These are phyloP conservation scores for Stenoptilia bipunctidactyla DNA, from an alignment of 2,888 invertebrate species.

Conservation along the genomic window DNA sequence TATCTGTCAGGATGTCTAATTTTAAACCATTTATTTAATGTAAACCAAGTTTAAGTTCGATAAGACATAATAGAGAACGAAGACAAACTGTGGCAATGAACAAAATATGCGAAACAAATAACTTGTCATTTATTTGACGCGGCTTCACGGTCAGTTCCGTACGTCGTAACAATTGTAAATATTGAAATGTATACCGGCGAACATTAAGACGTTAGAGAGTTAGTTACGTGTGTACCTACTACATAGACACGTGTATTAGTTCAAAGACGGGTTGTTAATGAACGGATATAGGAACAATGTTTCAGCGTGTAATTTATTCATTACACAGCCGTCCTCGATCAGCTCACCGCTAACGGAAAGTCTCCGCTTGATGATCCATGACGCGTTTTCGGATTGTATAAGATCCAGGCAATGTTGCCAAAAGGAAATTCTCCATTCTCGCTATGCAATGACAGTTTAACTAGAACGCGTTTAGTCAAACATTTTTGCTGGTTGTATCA, in stretches of 20 bases:
- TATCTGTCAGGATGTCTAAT: too few species aligned
- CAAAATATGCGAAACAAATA: slow-evolving; percentile 31
- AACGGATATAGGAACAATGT: slow-evolving; percentile 62
- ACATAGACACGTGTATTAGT: slow-evolving; percentile 23
- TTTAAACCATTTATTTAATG: too few species aligned
- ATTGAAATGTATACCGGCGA: slow-evolving; percentile 33
- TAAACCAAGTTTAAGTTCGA: too few species aligned
- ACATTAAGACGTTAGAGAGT: neutral
- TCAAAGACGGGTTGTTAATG: slow-evolving; percentile 38
- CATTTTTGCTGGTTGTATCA: too few species aligned
- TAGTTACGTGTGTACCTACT: slow-evolving; percentile 19
- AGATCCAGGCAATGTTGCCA: slow-evolving; percentile 17
- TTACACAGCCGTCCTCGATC: slow-evolving; percentile 66
- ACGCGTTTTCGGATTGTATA: slow-evolving; percentile 7
- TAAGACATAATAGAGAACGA: too few species aligned
- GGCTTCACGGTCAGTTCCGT: slow-evolving; percentile 37
- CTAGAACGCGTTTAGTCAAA: too few species aligned
- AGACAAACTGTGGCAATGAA: slow-evolving; percentile 8
- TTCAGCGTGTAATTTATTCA: slow-evolving; percentile 71
- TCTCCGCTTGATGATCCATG: slow-evolving; percentile 47
- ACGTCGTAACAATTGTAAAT: slow-evolving; percentile 48
- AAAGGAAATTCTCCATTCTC: slow-evolving; percentile 16
- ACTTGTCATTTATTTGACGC: slow-evolving; percentile 21
- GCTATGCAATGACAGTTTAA: too few species aligned
- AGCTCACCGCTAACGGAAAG: slow-evolving; percentile 49